Evolutionary conservation across 2,113 vertebrate species (phyloP).

Genomic region (Cavia aperea): DNA sequence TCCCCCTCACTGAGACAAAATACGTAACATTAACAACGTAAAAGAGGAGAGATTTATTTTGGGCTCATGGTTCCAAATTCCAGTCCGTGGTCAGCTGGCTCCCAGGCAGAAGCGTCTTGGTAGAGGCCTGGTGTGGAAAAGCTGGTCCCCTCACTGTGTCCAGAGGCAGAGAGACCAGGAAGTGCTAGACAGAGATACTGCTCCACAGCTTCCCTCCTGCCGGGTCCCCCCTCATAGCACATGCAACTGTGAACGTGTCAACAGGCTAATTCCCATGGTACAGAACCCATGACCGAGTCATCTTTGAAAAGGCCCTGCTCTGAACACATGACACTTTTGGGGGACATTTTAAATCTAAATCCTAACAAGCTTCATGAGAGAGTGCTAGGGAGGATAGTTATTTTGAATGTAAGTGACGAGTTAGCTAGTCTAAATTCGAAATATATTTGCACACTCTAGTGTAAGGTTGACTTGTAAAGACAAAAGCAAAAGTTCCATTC

Average conservation of each 20-base stretch:
- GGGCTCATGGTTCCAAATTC: neutral
- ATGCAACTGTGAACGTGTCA: neutral
- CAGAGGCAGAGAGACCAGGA: neutral
- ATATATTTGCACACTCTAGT: slow-evolving; percentile 22
- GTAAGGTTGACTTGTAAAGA: slow-evolving; percentile 29
- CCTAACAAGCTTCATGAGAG: neutral
- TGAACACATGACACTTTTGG: neutral
- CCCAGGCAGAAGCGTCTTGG: neutral
- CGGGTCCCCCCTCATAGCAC: neutral
- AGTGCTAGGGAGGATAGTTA: neutral
- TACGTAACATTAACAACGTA: neutral
- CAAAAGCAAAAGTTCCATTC: neutral
- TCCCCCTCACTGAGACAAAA: neutral
- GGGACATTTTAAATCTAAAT: neutral
- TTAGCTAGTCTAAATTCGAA: neutral
- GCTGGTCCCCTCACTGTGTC: neutral
- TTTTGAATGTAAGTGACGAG: neutral
- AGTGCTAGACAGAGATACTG: neutral
- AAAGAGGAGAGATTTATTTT: neutral
- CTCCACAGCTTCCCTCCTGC: neutral
- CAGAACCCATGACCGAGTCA: neutral
- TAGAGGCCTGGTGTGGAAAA: neutral
- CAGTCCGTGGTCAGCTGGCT: neutral
- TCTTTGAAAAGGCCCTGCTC: neutral
- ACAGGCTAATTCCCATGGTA: no score